Evolutionary conservation across 1,140 invertebrate genomes (phyloP).

Genomic region (Acromyrmex charruanus): DNA sequence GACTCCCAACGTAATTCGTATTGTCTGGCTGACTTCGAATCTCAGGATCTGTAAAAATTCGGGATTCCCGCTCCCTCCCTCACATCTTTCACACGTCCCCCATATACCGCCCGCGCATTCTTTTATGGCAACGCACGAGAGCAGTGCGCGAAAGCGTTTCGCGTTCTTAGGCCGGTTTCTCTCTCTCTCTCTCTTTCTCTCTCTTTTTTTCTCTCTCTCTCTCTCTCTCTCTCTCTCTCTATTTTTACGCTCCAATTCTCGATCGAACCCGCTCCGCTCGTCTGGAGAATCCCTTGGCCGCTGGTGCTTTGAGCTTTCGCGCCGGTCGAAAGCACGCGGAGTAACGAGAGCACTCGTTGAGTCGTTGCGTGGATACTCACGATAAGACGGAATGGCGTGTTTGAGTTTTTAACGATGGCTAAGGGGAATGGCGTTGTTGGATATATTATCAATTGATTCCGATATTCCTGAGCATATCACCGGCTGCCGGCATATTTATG

Average conservation of each 20-base stretch:
- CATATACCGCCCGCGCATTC: neutral
- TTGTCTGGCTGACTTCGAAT: neutral
- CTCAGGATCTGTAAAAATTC: neutral
- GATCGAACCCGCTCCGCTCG: neutral
- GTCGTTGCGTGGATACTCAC: neutral
- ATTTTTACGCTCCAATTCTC: constrained; percentile 74
- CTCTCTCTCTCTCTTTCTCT: constrained; percentile 75
- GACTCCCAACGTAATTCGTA: neutral
- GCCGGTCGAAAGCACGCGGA: neutral
- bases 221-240: constrained; percentile 74
- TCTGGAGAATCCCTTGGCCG: neutral
- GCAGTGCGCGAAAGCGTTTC: constrained; percentile 41
- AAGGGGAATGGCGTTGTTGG: neutral
- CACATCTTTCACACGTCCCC: neutral
- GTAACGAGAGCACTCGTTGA: neutral
- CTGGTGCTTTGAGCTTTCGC: neutral
- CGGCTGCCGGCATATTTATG: neutral
- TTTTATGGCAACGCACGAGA: constrained; percentile 57
- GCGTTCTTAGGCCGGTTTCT: constrained; percentile 52
- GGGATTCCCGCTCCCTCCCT: neutral
- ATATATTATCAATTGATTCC: constrained; percentile 17
- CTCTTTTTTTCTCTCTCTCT: constrained; percentile 75
- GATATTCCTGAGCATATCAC: neutral
- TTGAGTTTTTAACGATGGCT: neutral
- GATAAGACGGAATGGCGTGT: neutral